Base-by-base conservation (phyloP, 1,140 invertebrate genomes). In the Drosophila triauraria region DNA sequence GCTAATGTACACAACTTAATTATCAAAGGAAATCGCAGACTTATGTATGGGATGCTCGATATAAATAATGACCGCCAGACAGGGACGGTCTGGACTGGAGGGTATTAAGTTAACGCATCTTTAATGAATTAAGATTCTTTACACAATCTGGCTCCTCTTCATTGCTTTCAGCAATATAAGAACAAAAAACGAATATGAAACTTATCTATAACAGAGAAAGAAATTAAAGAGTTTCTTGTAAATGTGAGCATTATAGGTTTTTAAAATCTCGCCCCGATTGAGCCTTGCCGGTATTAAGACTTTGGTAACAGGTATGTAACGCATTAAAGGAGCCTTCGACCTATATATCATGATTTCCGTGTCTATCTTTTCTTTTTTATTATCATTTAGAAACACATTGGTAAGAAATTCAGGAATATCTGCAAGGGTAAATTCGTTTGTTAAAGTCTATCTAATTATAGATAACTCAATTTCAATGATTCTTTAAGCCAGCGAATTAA, bases 1-100 rank as follows among this genome's bases (percentile, higher is more conserved):
- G 59, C 75, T 78, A 78, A 78, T 78, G 75, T 78, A 78, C 75
- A 78, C 75, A 78, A 69, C 75, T 78, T 78, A 78, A 78, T 78
- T 78, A 78, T 78, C 74, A 78, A 78, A 78, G 57, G 60, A 78
- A 78, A 78, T 78, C 75, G 63, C 74, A 78, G 75, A 78, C 75
- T 78, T 78, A 78, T 78, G 51, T 78, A 69, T 78, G 57, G 50
- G 74, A 78, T 77, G 75, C 74, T 61, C 75, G 58, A 78, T 78
- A 78, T 78, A 78, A 78, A 78, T 78, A 78, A 78, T 70, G 75
- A 44, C 74, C 56, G 54, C 25, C 54, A 69, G 74, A 56, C 74
- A 69, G 50, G 57, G 75, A 56, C 43, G 15, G 63, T 69, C 62
- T 67, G 42, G 47, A 9, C 42, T 42, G 23, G 32, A 7, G 71